Conservation (phyloP, 2,113 vertebrate species). For the Cheirogaleus medius region DNA sequence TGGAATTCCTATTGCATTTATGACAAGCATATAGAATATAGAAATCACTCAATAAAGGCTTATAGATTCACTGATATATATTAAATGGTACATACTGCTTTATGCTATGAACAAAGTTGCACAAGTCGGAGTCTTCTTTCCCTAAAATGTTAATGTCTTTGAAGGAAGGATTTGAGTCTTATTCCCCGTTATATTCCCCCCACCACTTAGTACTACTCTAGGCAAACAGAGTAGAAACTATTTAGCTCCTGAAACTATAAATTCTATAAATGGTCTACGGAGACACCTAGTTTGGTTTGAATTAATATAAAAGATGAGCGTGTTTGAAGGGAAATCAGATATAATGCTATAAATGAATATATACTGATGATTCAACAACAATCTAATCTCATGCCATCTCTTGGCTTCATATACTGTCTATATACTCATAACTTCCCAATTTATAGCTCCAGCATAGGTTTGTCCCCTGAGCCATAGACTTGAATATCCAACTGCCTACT, state of each 20-base stretch:
- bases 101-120: not conserved
- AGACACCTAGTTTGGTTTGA: not conserved
- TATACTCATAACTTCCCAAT: not conserved
- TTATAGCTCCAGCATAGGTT: not conserved
- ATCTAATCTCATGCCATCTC: not conserved
- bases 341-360: not conserved
- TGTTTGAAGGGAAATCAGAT: not conserved
- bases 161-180: not conserved
- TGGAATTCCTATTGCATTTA: not conserved
- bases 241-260: not conserved
- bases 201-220: not conserved
- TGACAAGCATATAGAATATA: not conserved
- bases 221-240: not conserved
- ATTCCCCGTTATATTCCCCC: not conserved
- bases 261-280: not conserved
- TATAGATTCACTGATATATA: not conserved
- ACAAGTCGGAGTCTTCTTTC: not conserved
- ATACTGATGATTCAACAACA: not conserved
- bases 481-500: not conserved
- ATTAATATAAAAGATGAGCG: not conserved
- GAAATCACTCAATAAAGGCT: not conserved
- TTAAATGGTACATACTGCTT: not conserved
- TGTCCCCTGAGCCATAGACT: not conserved
- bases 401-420: not conserved
- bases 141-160: conserved; percentile 19